Evolutionary conservation across 2,888 invertebrate genomes (phyloP).

Genomic region (Rhodophaea formosa): DNA sequence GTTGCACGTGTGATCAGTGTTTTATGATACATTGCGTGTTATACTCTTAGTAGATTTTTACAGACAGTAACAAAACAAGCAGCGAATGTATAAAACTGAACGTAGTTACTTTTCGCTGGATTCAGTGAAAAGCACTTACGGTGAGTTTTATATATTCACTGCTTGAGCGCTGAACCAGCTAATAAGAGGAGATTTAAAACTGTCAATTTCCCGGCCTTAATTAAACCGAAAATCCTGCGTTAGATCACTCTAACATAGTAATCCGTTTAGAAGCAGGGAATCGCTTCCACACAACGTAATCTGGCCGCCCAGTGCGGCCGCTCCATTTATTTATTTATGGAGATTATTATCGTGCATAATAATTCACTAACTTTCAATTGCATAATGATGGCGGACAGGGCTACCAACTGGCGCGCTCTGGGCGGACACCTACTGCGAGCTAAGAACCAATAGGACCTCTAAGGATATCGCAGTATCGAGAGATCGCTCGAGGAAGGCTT

Average conservation of each 20-base stretch:
- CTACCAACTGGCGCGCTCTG: conserved; percentile 63
- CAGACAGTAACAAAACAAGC: too few species aligned
- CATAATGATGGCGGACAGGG: conserved; percentile 76
- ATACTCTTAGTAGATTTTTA: too few species aligned
- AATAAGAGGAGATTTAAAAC: not conserved
- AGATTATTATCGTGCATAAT: conserved; percentile 78
- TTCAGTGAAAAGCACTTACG: too few species aligned
- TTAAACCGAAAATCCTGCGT: conserved; percentile 10
- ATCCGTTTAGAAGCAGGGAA: conserved; percentile 18
- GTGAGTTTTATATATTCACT: too few species aligned
- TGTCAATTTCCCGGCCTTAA: not conserved
- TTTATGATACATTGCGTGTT: too few species aligned
- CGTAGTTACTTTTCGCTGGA: too few species aligned
- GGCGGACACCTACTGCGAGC: conserved; percentile 51
- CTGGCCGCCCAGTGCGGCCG: conserved; percentile 45
- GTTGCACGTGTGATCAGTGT: too few species aligned
- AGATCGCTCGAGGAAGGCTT: not conserved
- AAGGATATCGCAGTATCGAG: not conserved
- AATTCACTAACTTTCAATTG: conserved; percentile 79
- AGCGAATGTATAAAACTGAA: too few species aligned
- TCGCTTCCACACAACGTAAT: conserved; percentile 45
- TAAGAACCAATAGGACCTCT: not conserved
- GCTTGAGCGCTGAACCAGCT: not conserved
- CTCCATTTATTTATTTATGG: conserved; percentile 75
- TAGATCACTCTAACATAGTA: conserved; percentile 5